phyloP scores from a whole-genome alignment of 2,113 vertebrate genomes.

The Oncorhynchus keta region DNA sequence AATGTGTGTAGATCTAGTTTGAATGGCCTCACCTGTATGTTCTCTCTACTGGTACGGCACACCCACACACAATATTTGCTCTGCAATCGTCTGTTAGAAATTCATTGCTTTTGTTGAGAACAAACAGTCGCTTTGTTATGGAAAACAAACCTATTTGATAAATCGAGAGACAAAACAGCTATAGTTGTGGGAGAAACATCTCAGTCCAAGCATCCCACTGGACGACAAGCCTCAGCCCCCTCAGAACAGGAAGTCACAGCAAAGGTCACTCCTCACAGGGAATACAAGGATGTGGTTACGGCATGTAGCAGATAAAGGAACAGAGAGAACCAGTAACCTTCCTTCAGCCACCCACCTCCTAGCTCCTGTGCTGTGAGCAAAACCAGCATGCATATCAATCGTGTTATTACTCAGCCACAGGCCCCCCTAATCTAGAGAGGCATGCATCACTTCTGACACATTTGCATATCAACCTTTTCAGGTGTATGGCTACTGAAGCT shows the following conservation, averaged over 20 bases:
- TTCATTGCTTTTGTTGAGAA: neutral
- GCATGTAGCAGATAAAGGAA: constrained; percentile 45
- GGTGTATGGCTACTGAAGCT: neutral
- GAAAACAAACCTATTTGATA: neutral
- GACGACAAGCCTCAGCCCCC: constrained; percentile 3
- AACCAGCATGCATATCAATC: neutral
- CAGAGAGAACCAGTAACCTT: constrained; percentile 9
- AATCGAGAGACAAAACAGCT: neutral
- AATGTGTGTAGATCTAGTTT: too few relatives aligned
- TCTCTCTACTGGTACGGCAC: neutral
- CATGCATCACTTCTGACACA: neutral
- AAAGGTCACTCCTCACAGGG: constrained; percentile 44
- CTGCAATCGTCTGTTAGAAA: neutral
- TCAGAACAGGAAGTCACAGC: constrained; percentile 52
- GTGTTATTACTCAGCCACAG: constrained; percentile 3
- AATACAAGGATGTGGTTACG: constrained; percentile 46
- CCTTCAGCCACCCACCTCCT: neutral
- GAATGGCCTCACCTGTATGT: neutral
- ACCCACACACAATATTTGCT: neutral
- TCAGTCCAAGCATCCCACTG: constrained; percentile 1
- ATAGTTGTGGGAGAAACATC: neutral
- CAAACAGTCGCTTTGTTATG: neutral
- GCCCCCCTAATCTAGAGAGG: neutral
- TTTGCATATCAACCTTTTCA: neutral
- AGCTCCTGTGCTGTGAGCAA: neutral